Evolutionary conservation across 2,888 invertebrate species (phyloP), one percentile per base, ranked within the genome.

Genomic region (Seira ritae): DNA sequence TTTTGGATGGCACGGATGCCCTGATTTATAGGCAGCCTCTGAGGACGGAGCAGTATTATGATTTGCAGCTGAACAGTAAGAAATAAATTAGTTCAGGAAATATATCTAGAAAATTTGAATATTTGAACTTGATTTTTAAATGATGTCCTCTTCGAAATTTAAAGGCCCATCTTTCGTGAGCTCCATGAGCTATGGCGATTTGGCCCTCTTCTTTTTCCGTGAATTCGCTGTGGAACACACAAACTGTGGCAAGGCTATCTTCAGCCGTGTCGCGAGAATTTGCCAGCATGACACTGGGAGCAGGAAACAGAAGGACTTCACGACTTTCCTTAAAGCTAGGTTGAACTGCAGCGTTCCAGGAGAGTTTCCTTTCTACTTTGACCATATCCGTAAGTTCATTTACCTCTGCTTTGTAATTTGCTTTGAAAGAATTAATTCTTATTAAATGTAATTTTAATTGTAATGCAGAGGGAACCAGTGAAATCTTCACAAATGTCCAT

Each of bases 281-380:
- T 98, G 98, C 91, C 95, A 96, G 90, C 95, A 96, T 90, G 98
- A 98, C 91, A 95, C 95, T 91, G 98, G 98, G 82, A 97, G 97
- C 50, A 96, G 96, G 17, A 96, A 96, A 91, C 94, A 94, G 89
- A 95, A 96, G 91, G 93, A 95, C 89, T 98, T 97, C 97, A 98
- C 97, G 60, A 96, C 97, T 72, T 98, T 97, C 92, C 92, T 97
- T 90, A 98, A 98, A 92, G 95, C 97, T 42, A 93, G 98, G 80
- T 93, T 98, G 69, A 98, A 98, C 92, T 98, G 98, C 91, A 98
- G 98, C 8, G 94, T 98, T 89, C 97, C 98, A 55, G 98, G 98
- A 89, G 97, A 98, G 90, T 97, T 96, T 91, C 98, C 98, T 8
- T 98, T 98, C 92, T 97, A 98, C 92, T 98, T 98, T 92, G 96